Conservation (phyloP, 1,140 invertebrate species). For the Lepidurus packardi region DNA sequence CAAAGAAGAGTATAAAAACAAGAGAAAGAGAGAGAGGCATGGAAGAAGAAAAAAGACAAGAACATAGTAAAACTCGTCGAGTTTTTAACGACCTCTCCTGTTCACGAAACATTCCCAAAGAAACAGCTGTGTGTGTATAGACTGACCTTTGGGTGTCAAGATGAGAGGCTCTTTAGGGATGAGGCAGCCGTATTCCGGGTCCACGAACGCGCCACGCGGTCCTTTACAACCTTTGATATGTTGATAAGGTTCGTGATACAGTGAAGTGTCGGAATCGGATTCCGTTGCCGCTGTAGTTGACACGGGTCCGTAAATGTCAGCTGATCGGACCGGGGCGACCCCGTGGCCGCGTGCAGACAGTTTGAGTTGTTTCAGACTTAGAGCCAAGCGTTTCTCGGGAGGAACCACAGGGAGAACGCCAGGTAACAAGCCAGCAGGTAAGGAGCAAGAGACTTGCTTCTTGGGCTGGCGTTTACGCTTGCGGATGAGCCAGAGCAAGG, state of each 20-base stretch:
- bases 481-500: conserved; percentile 62
- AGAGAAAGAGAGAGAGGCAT: not conserved
- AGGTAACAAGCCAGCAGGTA: not conserved
- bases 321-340: conserved; percentile 39
- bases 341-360: not conserved
- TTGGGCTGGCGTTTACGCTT: conserved; percentile 63
- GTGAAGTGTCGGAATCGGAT: conserved; percentile 54
- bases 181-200: conserved; percentile 51
- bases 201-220: conserved; percentile 37
- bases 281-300: conserved; percentile 46
- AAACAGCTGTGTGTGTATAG: not conserved
- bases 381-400: conserved; percentile 18
- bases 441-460: conserved; percentile 51
- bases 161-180: conserved; percentile 49
- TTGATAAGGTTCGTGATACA: conserved; percentile 59
- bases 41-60: not conserved
- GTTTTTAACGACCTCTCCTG: not conserved
- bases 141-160: conserved; percentile 32
- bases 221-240: conserved; percentile 34
- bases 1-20: not conserved
- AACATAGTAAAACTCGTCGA: too few relatives aligned
- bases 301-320: conserved; percentile 47
- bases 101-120: not conserved
- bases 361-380: conserved; percentile 34
- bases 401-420: conserved; percentile 22